A percentile compares a stretch with the other conserved stretches of the same genome.
Conservation (phyloP, 64 coral and sea anemone genomes). For the Dendrophyllia cribrosa region DNA sequence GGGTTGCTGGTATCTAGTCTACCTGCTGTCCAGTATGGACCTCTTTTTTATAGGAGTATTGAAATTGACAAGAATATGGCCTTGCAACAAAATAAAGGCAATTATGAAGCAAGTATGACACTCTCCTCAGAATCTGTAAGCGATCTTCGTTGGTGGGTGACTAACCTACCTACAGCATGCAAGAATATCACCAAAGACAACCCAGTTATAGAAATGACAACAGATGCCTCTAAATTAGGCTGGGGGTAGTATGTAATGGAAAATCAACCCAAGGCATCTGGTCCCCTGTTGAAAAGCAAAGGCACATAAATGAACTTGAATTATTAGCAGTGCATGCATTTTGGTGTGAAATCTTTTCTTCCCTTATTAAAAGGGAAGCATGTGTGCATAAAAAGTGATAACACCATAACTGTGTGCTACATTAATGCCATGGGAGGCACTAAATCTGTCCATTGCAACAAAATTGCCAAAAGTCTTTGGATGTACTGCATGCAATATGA, state of each 20-base stretch:
- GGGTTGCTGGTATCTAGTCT: slow-evolving; percentile 67
- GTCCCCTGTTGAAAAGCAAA: slow-evolving; percentile 12
- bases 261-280: slow-evolving; percentile 20
- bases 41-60: slow-evolving; percentile 53
- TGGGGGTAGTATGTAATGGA: slow-evolving; percentile 27
- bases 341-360: slow-evolving; percentile 30
- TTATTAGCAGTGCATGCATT: slow-evolving; percentile 48
- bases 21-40: slow-evolving; percentile 61
- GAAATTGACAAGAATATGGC: slow-evolving; percentile 75
- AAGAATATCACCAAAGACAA: slow-evolving; percentile 43
- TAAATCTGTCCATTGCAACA: slow-evolving; percentile 37
- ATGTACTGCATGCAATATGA: slow-evolving; percentile 43
- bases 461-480: slow-evolving; percentile 44
- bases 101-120: slow-evolving; percentile 47
- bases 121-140: slow-evolving; percentile 46
- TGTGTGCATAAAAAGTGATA: slow-evolving; percentile 46
- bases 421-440: slow-evolving; percentile 69
- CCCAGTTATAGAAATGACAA: slow-evolving; percentile 39
- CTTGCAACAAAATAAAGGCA: slow-evolving; percentile 43
- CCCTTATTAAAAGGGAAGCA: slow-evolving; percentile 44
- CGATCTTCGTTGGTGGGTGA: slow-evolving; percentile 64
- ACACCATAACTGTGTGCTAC: slow-evolving; percentile 61
- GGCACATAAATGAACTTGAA: slow-evolving; percentile 62
- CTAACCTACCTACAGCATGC: slow-evolving; percentile 34
- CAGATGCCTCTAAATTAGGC: slow-evolving; percentile 59